phyloP scores from a whole-genome alignment of 35 echinoderm and acorn worm species.

The Ophioderma brevispina region DNA sequence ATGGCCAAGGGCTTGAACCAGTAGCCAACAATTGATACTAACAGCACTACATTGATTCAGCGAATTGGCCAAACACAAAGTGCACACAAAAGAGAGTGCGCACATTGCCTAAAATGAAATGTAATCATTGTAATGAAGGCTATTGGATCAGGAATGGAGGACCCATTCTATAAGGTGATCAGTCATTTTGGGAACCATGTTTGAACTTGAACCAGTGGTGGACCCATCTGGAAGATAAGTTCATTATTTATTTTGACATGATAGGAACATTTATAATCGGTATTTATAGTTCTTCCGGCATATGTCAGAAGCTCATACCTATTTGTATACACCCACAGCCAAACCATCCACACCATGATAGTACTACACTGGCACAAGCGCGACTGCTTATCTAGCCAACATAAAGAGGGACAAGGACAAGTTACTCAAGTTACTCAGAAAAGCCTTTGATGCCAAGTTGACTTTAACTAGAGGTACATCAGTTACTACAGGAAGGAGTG shows the following conservation, averaged over 20 bases:
- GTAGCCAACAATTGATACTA: no score
- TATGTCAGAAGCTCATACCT: no score
- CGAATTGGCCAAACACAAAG: no score
- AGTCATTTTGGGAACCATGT: no score
- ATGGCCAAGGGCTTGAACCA: no score
- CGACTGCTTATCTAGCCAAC: slow-evolving; percentile 29
- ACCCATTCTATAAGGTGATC: no score
- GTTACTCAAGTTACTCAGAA: slow-evolving; percentile 1
- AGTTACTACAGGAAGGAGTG: background rate
- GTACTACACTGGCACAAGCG: background rate
- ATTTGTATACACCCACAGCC: background rate
- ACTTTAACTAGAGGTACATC: slow-evolving; percentile 31
- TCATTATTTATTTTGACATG: background rate
- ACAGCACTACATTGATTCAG: no score
- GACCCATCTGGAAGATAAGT: background rate
- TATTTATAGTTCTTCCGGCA: background rate
- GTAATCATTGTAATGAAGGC: no score
- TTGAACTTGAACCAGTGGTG: no score
- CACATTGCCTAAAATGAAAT: no score
- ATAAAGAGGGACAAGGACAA: background rate
- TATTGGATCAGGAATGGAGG: no score
- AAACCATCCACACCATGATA: slow-evolving; percentile 29
- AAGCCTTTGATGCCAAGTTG: slow-evolving; percentile 27
- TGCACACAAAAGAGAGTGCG: no score
- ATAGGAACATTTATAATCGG: background rate